phyloP scores from a whole-genome alignment of 2,888 invertebrate genomes.

The Apodemia mormo region DNA sequence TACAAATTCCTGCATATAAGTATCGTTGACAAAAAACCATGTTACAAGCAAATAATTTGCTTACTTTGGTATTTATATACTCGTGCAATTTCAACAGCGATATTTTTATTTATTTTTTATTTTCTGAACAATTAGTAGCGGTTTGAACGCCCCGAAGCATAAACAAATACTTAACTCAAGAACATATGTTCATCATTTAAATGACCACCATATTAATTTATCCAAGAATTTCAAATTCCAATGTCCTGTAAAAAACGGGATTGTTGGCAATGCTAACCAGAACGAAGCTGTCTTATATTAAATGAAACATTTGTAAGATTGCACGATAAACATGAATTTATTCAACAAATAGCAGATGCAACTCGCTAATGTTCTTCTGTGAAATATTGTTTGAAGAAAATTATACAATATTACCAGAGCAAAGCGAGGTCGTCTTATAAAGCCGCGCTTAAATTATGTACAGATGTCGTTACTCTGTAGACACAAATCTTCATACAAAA shows the following conservation, averaged over 20 bases:
- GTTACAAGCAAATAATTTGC: no score
- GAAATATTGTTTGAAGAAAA: constrained; percentile 14
- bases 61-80: no score
- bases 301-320: constrained; percentile 38
- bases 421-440: not conserved
- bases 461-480: not conserved
- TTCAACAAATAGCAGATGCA: constrained; percentile 31
- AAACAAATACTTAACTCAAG: no score
- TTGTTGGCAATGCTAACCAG: not conserved
- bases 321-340: constrained; percentile 35
- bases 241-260: not conserved
- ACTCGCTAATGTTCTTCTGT: constrained; percentile 18
- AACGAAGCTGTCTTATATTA: constrained; percentile 24
- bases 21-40: no score
- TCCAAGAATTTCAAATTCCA: not conserved
- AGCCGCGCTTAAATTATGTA: not conserved
- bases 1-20: no score
- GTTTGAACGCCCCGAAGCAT: no score
- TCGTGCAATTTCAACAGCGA: no score
- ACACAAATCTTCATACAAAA: not conserved
- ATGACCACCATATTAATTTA: not conserved
- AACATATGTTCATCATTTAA: no score
- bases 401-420: constrained; percentile 12
- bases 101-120: no score
- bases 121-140: no score